Base-by-base conservation (phyloP, 2,797 vertebrate species). In the Halcyon chelicuti region DNA sequence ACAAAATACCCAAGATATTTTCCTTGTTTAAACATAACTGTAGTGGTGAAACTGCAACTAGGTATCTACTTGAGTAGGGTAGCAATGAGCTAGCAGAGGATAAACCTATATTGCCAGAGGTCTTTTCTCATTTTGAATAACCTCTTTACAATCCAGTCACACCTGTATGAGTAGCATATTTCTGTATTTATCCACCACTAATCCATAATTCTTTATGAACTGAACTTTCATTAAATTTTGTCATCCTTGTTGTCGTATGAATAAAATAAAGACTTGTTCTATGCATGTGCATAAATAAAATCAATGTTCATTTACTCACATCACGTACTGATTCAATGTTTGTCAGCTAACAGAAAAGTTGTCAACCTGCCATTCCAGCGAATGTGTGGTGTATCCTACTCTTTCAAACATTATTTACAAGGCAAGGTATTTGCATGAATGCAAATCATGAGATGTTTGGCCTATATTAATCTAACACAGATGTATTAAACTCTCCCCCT, bases 161-260 rank as follows among this genome's bases (percentile, higher is more conserved):
- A 85, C 58, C 55, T 39, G 46, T 8, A 61, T 4, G 3, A 88
- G 62, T 33, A 33, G 46, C 10, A 12, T 71, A 78, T 85, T 78
- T 81, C 71, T 90, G 28, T 55, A 74, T 90, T 88, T 93, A 90
- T 82, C 79, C 79, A 72, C 33, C 25, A 51, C 75, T 92, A 90
- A 95, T 82, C 86, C 54, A 17, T 78, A 94, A 87, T 66, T 82
- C 67, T 68, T 90, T 60, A 63, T 26, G 71, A 95, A 78, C 54
- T 51, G 52, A 93, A 60, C 26, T 58, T 58, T 33, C 67, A 55
- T 89, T 91, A 73, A 67, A 60, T 77, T 74, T 67, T 92, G 52
- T 63, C 86, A 60, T 88, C 58, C 39, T 33, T 49, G 49, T 67
- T 92, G 78, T 71, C 62, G 42, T 31, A 47, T 2, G 8, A 71